phyloP scores from a whole-genome alignment of 2,888 invertebrate genomes.

The Galerucella calmariensis region DNA sequence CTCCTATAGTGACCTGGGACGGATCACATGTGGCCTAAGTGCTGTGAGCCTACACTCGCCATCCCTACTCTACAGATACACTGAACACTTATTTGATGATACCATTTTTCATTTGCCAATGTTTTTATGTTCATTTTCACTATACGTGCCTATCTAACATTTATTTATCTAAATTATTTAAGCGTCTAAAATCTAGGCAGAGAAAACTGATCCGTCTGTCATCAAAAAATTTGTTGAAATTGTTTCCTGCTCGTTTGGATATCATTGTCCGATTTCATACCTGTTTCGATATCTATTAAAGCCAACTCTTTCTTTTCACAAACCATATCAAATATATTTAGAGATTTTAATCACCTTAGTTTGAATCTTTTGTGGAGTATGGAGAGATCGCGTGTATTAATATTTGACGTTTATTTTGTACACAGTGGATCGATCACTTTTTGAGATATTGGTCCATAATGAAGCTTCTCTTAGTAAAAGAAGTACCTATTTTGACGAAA shows the following conservation, averaged over 20 bases:
- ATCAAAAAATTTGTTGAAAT: not conserved
- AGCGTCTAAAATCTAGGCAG: not conserved
- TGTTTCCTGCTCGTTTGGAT: not conserved
- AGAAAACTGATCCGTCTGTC: not conserved
- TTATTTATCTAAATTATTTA: not conserved
- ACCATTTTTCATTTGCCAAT: too few relatives aligned
- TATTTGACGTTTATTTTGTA: not conserved
- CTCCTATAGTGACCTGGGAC: too few relatives aligned
- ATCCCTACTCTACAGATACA: too few relatives aligned
- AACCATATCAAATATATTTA: not conserved
- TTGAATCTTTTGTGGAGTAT: not conserved
- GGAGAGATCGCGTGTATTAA: not conserved
- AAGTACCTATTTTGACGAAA: too few relatives aligned
- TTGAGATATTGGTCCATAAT: too few relatives aligned
- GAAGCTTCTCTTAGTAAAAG: too few relatives aligned
- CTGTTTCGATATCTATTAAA: not conserved
- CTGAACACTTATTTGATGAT: too few relatives aligned
- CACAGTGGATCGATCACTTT: not conserved
- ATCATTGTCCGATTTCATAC: slow-evolving; percentile 2
- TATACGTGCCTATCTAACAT: too few relatives aligned
- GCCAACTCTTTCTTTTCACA: slow-evolving; percentile 1
- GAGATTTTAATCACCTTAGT: not conserved
- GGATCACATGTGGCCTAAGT: too few relatives aligned
- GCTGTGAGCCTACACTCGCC: too few relatives aligned
- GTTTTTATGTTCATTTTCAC: too few relatives aligned